Evolutionary conservation across 1,140 invertebrate genomes (phyloP).

Genomic region (Drosophila pseudoobscura): DNA sequence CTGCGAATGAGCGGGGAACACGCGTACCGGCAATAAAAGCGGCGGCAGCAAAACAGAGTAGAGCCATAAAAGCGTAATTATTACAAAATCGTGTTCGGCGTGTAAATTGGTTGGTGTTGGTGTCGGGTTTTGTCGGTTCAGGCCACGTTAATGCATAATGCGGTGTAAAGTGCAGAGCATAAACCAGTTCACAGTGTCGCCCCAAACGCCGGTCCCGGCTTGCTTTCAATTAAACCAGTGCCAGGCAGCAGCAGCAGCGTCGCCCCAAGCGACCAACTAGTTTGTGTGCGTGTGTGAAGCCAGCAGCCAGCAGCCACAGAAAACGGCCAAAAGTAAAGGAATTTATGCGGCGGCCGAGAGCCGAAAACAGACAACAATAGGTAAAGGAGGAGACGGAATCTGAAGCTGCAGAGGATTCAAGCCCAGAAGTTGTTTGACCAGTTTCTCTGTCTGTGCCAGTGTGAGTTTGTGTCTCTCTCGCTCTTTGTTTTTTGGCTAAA

Average conservation of each 20-base stretch:
- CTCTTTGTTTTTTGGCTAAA: conserved; percentile 16
- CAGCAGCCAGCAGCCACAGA: conserved; percentile 1
- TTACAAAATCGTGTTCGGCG: conserved; percentile 62
- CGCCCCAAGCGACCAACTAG: conserved; percentile 48
- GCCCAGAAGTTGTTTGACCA: conserved; percentile 77
- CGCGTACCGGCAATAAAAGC: conserved; percentile 64
- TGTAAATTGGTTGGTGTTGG: conserved; percentile 41
- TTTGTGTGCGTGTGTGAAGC: conserved; percentile 54
- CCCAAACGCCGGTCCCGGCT: conserved; percentile 53
- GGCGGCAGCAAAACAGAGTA: conserved; percentile 27
- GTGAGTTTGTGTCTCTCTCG: conserved; percentile 15
- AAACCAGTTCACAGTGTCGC: conserved; percentile 66
- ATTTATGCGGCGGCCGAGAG: conserved; percentile 60
- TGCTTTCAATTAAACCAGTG: conserved; percentile 61
- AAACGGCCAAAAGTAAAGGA: conserved; percentile 59
- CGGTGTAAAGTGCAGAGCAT: conserved; percentile 41
- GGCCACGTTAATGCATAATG: neutral
- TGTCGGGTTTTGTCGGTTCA: conserved; percentile 10
- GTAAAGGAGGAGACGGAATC: conserved; percentile 22
- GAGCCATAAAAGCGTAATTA: conserved; percentile 63
- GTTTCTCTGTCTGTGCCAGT: conserved; percentile 35
- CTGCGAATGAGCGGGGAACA: conserved; percentile 50
- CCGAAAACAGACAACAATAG: conserved; percentile 70
- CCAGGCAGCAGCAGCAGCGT: neutral
- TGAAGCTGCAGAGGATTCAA: conserved; percentile 63